Evolutionary conservation across 2,113 vertebrate species (phyloP), one percentile per base, ranked within the genome.

Genomic region (Nesoenas mayeri): DNA sequence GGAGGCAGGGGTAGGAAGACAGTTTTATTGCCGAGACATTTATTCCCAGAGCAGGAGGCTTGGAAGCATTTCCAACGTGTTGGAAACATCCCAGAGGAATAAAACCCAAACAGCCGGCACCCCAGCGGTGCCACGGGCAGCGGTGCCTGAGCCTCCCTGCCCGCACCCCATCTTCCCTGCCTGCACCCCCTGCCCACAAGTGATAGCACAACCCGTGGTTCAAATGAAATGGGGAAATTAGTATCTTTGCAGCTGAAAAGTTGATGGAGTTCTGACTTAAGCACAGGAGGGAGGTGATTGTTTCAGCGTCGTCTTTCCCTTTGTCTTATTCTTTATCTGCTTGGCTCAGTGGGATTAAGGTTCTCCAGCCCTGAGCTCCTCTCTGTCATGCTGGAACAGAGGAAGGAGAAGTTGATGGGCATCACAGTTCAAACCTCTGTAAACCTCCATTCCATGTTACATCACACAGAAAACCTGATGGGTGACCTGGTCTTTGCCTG

Each of bases 121-220:
- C 5, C 5, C 12, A 0, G 21, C 1, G 1, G 54, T 13, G 12
- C 36, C 4, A 1, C 2, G 2, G 60, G 42, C 54, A 22, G 65
- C 0, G 2, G 7, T 34, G 34, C n/a, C 44, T 7, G 24, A 7
- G 14, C 34, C 40, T 32, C 50, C 34, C 73, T 31, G 50, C 17
- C 60, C 31, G 51, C 21, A n/a, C 70, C 60, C 58, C 38, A 10
- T 38, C 38, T 19, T 14, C 50, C 29, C 50, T 57, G 40, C 40
- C 65, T 38, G 40, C 54, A 40, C 36, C 44, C 29, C 38, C 50
- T 6, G 62, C 31, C 54, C 9, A 1, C 24, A 29, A 38, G 29
- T 16, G 42, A 34, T 20, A 66, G 12, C 32, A 9, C 65, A 65
- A 5, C 18, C 16, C 10, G 26, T 1, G 0, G 31, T 9, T 75